Percentiles rank a stretch among this genome's conserved stretches.
Conservation (phyloP, 2,113 vertebrate genomes). For the Tursiops truncatus region DNA sequence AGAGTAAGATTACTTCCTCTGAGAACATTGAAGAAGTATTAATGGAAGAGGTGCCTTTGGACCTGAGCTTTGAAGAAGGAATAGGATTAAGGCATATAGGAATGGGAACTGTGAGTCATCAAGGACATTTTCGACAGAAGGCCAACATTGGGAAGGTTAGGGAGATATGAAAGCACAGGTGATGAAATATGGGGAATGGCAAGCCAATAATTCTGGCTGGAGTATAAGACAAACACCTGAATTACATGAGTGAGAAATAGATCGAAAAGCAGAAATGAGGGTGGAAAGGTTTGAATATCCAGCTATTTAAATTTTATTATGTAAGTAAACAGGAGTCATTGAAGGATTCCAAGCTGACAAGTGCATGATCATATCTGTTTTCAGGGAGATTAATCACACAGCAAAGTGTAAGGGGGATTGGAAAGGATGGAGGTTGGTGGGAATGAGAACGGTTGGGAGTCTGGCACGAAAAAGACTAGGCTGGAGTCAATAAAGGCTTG, state of each 20-base stretch:
- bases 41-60: not conserved
- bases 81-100: not conserved
- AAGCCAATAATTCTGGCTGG: not conserved
- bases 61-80: not conserved
- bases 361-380: not conserved
- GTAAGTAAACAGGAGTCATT: not conserved
- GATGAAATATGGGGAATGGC: not conserved
- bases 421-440: not conserved
- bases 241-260: not conserved
- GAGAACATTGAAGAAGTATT: not conserved
- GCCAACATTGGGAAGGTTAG: not conserved
- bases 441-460: not conserved
- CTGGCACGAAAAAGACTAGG: not conserved
- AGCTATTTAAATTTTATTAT: not conserved
- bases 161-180: not conserved
- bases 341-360: not conserved
- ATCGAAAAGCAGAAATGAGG: not conserved
- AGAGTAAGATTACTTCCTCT: not conserved
- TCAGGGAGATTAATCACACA: not conserved
- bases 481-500: not conserved
- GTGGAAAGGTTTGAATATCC: not conserved
- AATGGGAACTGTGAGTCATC: not conserved
- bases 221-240: not conserved
- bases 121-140: not conserved
- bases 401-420: not conserved